These are phyloP conservation scores for Lasioglossum marginatum DNA, from an alignment of 2,888 invertebrate genomes.

Conservation along the genomic window DNA sequence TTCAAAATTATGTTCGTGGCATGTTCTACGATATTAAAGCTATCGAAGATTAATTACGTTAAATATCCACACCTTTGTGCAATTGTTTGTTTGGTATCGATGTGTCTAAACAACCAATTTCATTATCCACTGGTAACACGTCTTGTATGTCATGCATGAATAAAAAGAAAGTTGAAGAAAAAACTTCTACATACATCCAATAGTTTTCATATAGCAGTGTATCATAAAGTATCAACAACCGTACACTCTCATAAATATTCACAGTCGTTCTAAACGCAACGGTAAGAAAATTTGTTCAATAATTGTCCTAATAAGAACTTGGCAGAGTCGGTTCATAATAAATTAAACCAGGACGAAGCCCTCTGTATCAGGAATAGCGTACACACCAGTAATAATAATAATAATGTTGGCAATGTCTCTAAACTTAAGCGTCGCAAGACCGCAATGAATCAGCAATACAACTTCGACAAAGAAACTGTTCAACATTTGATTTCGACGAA, in stretches of 20 bases:
- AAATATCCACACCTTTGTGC: no score
- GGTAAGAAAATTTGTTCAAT: background rate
- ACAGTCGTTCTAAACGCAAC: background rate
- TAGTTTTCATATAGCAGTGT: no score
- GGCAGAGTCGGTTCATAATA: background rate
- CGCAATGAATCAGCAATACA: background rate
- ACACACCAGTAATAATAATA: constrained; percentile 5
- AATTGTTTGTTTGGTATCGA: no score
- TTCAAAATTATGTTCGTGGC: background rate
- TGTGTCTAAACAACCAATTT: background rate
- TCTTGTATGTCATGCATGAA: no score
- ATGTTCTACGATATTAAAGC: no score
- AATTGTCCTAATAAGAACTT: background rate
- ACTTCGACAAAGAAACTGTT: background rate
- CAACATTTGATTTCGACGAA: background rate
- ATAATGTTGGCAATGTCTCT: background rate
- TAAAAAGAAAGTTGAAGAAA: no score
- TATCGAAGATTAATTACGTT: no score
- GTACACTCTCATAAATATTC: background rate
- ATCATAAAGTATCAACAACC: background rate
- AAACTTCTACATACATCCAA: no score
- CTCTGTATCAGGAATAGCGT: background rate
- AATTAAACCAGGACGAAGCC: background rate
- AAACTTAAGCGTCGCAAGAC: background rate
- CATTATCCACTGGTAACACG: no score